Conservation (phyloP, 2,888 invertebrate species). For the Patella depressa region DNA sequence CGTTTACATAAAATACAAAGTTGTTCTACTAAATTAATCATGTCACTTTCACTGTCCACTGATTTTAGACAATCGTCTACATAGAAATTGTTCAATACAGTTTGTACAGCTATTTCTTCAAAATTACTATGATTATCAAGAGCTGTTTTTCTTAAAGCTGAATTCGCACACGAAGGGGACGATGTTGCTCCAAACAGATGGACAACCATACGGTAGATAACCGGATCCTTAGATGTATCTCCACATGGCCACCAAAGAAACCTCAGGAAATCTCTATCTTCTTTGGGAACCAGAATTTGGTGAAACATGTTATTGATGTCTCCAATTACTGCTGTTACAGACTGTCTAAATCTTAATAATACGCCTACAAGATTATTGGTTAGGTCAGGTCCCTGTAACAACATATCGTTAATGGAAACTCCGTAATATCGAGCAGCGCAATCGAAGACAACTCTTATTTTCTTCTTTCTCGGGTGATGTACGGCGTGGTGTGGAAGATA, state of each 20-base stretch:
- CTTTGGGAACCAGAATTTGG: conserved; percentile 30
- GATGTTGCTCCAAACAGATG: conserved; percentile 22
- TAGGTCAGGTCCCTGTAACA: conserved; percentile 43
- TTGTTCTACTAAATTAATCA: neutral
- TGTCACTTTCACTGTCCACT: conserved; percentile 10
- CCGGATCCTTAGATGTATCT: neutral
- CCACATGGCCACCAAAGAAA: conserved; percentile 37
- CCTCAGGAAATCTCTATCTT: conserved; percentile 31
- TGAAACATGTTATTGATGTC: conserved; percentile 39
- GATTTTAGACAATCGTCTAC: conserved; percentile 29
- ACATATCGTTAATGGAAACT: conserved; percentile 34
- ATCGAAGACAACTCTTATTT: too few species aligned
- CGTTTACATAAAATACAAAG: neutral
- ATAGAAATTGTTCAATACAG: conserved; percentile 26
- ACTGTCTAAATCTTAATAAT: conserved; percentile 38
- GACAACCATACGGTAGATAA: conserved; percentile 3
- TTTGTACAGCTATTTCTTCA: conserved; percentile 2
- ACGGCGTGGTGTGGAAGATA: too few species aligned
- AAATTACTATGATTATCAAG: neutral
- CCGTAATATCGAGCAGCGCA: too few species aligned
- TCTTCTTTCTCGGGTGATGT: too few species aligned
- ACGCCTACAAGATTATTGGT: conserved; percentile 41
- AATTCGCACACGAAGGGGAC: conserved; percentile 22
- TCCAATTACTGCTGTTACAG: conserved; percentile 35
- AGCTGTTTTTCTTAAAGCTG: conserved; percentile 16